phyloP scores from a whole-genome alignment of 2,888 invertebrate species.

The Flexamia atlantica region DNA sequence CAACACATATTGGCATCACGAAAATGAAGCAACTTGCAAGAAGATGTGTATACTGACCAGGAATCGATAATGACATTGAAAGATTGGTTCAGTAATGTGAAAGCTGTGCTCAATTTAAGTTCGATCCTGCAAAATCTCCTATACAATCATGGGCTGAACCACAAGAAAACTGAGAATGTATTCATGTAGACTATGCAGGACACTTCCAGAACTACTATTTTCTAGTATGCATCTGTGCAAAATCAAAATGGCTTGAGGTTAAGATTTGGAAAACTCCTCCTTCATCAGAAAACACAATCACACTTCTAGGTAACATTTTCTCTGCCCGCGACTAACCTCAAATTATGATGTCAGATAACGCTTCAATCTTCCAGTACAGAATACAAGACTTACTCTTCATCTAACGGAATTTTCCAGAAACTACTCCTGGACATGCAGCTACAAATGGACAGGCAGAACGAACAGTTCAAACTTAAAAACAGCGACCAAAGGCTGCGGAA shows the following conservation, averaged over 20 bases:
- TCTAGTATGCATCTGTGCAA: constrained; percentile 64
- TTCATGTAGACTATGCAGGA: constrained; percentile 63
- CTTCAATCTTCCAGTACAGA: constrained; percentile 63
- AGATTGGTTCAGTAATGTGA: constrained; percentile 67
- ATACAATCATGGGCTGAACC: constrained; percentile 69
- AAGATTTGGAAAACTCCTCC: constrained; percentile 36
- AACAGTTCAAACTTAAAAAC: constrained; percentile 64
- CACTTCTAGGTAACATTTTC: constrained; percentile 64
- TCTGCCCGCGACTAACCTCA: constrained; percentile 59
- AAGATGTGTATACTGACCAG: constrained; percentile 70
- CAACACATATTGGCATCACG: constrained; percentile 69
- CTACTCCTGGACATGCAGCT: constrained; percentile 65
- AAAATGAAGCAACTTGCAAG: constrained; percentile 70
- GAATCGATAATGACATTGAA: constrained; percentile 69
- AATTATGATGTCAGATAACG: constrained; percentile 65
- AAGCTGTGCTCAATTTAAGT: constrained; percentile 68
- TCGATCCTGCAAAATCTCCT: constrained; percentile 68
- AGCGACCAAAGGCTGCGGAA: constrained; percentile 58
- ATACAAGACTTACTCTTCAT: constrained; percentile 62
- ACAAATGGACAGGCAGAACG: constrained; percentile 67
- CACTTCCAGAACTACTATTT: constrained; percentile 44
- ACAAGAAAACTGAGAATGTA: constrained; percentile 67
- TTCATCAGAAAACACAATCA: constrained; percentile 57
- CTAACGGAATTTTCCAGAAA: constrained; percentile 55
- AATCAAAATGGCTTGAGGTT: constrained; percentile 65